These are phyloP conservation scores for Solenopsis invicta DNA, from an alignment of 1,140 invertebrate genomes.

Conservation along the genomic window DNA sequence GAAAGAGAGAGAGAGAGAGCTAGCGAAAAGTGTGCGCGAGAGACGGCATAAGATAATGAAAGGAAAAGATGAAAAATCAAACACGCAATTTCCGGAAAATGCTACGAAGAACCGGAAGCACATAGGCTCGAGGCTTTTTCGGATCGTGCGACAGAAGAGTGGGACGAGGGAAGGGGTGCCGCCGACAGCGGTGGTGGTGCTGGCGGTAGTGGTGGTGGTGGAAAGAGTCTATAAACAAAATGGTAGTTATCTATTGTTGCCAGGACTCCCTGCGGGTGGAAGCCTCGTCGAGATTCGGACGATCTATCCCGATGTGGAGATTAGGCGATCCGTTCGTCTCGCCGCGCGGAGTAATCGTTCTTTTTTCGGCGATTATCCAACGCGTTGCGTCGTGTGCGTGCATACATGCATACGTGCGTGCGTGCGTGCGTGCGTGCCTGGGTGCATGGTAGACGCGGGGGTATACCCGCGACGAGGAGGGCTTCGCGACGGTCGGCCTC, in stretches of 20 bases:
- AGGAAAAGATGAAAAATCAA: not conserved
- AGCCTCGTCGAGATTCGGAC: not conserved
- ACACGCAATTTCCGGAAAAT: not conserved
- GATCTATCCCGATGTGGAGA: not conserved
- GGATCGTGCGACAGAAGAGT: not conserved
- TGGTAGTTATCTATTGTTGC: slow-evolving; percentile 81
- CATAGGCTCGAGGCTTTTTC: not conserved
- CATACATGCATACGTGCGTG: not conserved
- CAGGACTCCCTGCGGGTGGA: slow-evolving; percentile 31
- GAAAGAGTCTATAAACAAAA: slow-evolving; percentile 80
- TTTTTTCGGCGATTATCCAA: not conserved
- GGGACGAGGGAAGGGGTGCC: not conserved
- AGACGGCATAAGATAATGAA: too few species aligned
- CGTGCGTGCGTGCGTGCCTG: not conserved
- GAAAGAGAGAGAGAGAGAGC: not conserved
- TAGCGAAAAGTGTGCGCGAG: not conserved
- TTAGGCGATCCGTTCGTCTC: not conserved
- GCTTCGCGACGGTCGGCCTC: not conserved
- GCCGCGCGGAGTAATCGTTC: not conserved
- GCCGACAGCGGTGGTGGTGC: too few species aligned
- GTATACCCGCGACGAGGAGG: not conserved
- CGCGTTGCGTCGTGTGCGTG: too few species aligned
- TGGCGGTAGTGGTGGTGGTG: not conserved
- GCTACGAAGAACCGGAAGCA: not conserved
- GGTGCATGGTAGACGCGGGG: not conserved